Evolutionary conservation across 2,888 invertebrate species (phyloP), one percentile per base, ranked within the genome.

Genomic region (Heliconius hortense): DNA sequence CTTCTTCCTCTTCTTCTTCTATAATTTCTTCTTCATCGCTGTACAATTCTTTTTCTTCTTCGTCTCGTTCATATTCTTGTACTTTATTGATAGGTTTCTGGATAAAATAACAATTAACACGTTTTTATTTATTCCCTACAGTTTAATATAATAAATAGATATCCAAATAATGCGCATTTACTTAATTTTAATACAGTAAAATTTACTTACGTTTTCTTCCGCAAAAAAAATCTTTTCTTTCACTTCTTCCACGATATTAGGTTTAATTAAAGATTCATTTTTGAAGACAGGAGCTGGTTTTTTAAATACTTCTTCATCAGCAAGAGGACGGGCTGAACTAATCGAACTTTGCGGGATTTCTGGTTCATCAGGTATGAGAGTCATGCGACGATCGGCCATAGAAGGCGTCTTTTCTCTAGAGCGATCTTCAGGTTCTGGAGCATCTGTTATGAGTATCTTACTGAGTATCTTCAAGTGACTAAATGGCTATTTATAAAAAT

Each of bases 361-460:
- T 56, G 76, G 77, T 81, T 90, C 90, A 82, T 90, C 88, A 13
- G 88, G 81, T 81, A 92, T 84, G 56, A 93, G 87, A 60, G 93
- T 93, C 93, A 94, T 92, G 78, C 94, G 89, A 75, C 93, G 87
- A 80, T 90, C 90, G n/a, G 85, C 80, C 71, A 88, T 77, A 48
- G 81, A 67, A 8, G 92, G 89, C 10, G 90, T 88, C 77, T 88
- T 90, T 82, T 91, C 91, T 82, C 87, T 87, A 84, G 74, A 81
- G 77, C 84, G 85, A 75, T 89, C 91, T 74, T 82, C 81, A 71
- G 77, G 83, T 79, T 86, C 87, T 70, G 88, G 82, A 77, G 82
- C 81, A 87, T 91, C 91, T 92, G 90, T 87, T 83, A 80, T 79
- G 80, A 79, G 80, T 80, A 85, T 82, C 79, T 77, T 62, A 80